Evolutionary conservation across 2,888 invertebrate genomes (phyloP).

Genomic region (Ennomos erosarius): DNA sequence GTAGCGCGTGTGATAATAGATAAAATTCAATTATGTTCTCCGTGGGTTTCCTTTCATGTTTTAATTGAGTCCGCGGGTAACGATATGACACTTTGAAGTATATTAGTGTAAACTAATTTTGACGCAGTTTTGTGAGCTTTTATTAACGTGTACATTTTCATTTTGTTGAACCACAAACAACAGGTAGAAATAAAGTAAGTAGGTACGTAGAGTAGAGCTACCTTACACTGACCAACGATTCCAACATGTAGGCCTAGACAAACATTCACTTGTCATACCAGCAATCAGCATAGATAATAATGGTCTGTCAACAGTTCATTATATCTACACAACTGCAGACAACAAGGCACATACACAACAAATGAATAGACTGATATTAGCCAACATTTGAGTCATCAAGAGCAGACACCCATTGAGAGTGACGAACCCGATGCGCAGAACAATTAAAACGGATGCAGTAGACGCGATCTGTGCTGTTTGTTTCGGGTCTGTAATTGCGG

Average conservation of each 20-base stretch:
- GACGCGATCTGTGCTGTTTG: slow-evolving; percentile 70
- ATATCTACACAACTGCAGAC: slow-evolving; percentile 17
- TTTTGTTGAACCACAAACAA: too few relatives aligned
- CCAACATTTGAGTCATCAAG: slow-evolving; percentile 39
- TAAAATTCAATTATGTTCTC: slow-evolving; percentile 58
- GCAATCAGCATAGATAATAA: too few relatives aligned
- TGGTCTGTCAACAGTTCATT: slow-evolving; percentile 4
- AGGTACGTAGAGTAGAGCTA: too few relatives aligned
- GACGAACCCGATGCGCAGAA: slow-evolving; percentile 60
- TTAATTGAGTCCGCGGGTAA: slow-evolving; percentile 34
- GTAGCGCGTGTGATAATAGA: slow-evolving; percentile 43
- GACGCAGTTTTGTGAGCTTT: too few relatives aligned
- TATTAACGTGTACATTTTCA: too few relatives aligned
- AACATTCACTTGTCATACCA: too few relatives aligned
- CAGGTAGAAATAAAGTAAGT: too few relatives aligned
- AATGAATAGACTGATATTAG: slow-evolving; percentile 23
- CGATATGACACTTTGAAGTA: slow-evolving; percentile 16
- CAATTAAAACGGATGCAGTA: slow-evolving; percentile 67
- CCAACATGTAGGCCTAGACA: too few relatives aligned
- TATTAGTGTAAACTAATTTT: too few relatives aligned
- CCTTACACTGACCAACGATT: too few relatives aligned
- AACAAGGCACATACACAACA: slow-evolving; percentile 1
- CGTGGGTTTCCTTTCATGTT: slow-evolving; percentile 51
- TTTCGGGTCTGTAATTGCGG: slow-evolving; percentile 77
- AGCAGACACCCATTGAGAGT: slow-evolving; percentile 51